phyloP scores from a whole-genome alignment of 1,140 invertebrate genomes.

The Achatina immaculata region DNA sequence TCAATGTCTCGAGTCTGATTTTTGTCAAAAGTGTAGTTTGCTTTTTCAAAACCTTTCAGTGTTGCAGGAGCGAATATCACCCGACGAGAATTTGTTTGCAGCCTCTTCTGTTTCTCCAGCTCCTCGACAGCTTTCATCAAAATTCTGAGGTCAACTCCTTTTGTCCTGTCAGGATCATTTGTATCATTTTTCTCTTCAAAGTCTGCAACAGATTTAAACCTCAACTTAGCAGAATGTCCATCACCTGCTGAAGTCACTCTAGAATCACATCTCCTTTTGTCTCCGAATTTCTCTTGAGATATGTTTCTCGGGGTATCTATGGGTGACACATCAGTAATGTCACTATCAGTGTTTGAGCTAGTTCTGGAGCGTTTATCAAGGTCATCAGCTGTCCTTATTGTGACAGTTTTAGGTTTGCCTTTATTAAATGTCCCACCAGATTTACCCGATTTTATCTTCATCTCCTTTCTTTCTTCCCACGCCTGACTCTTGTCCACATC shows the following conservation, averaged over 20 bases:
- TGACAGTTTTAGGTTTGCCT: slow-evolving; percentile 46
- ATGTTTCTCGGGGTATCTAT: slow-evolving; percentile 55
- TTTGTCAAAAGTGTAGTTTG: slow-evolving; percentile 63
- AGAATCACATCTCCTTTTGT: neutral
- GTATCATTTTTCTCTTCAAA: neutral
- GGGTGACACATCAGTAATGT: slow-evolving; percentile 69
- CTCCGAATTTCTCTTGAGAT: neutral
- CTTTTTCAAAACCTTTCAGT: slow-evolving; percentile 41
- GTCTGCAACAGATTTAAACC: slow-evolving; percentile 16
- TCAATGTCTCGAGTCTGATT: slow-evolving; percentile 61
- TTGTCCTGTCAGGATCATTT: slow-evolving; percentile 44
- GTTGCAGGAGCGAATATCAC: slow-evolving; percentile 62
- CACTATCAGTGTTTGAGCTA: slow-evolving; percentile 55
- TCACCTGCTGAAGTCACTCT: slow-evolving; percentile 25
- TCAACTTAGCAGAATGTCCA: neutral
- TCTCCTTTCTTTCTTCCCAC: slow-evolving; percentile 19
- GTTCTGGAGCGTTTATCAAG: slow-evolving; percentile 1
- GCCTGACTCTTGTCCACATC: slow-evolving; percentile 10
- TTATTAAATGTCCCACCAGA: neutral
- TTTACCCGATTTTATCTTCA: slow-evolving; percentile 7
- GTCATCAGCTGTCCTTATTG: neutral
- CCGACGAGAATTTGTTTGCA: slow-evolving; percentile 53
- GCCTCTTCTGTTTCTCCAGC: slow-evolving; percentile 62
- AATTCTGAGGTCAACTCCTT: slow-evolving; percentile 62
- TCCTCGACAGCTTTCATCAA: slow-evolving; percentile 68